A percentile compares a stretch with the other conserved stretches of the same genome.
Evolutionary conservation across 2,113 vertebrate genomes (phyloP).

Genomic region (Cariama cristata): DNA sequence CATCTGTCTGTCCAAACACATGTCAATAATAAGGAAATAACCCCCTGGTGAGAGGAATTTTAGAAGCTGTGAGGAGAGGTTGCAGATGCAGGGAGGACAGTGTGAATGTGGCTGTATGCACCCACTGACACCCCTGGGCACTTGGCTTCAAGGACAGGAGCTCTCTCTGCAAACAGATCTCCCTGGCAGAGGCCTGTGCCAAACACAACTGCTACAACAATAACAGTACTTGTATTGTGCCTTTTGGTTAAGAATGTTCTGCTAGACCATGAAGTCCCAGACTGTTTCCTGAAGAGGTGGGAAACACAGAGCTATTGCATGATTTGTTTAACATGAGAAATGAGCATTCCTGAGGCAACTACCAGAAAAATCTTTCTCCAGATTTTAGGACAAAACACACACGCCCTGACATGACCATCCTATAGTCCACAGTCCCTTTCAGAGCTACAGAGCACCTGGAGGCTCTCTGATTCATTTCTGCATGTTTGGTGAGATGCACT

Average conservation of each 20-base stretch:
- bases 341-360: not conserved
- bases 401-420: rapidly evolving
- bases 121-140: not conserved
- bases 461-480: not conserved
- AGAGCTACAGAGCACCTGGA: not conserved
- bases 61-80: slow-evolving; percentile 39
- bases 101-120: not conserved
- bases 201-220: not conserved
- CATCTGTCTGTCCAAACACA: not conserved
- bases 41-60: not conserved
- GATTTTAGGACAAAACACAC: not conserved
- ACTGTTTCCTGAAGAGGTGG: not conserved
- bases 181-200: not conserved
- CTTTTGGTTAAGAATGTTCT: not conserved
- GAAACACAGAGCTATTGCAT: not conserved
- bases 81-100: not conserved
- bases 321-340: not conserved
- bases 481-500: not conserved
- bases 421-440: not conserved
- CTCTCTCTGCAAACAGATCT: not conserved
- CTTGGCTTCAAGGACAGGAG: not conserved
- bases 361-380: not conserved
- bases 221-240: not conserved
- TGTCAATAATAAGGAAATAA: slow-evolving; percentile 14
- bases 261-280: not conserved